Conservation (phyloP, 1,140 invertebrate genomes). For the Drosophila subpulchrella region DNA sequence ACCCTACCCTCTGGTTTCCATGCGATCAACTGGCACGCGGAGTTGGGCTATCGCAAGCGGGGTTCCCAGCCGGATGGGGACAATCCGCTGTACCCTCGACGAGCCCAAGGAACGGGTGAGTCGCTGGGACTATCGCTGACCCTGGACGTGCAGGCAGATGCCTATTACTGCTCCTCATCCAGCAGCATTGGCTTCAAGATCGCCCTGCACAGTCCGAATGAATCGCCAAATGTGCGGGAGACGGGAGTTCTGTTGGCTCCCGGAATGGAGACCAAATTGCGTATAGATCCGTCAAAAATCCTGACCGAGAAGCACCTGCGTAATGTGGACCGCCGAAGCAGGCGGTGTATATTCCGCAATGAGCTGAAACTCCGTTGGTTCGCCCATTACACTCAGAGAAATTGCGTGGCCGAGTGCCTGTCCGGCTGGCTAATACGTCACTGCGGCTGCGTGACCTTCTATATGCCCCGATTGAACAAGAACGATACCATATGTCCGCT, state of each 20-base stretch:
- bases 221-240: conserved; percentile 90
- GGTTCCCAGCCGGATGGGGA: conserved; percentile 71
- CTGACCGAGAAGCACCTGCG: conserved; percentile 87
- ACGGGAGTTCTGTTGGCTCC: conserved; percentile 89
- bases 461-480: conserved; percentile 86
- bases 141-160: conserved; percentile 88
- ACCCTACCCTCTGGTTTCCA: conserved; percentile 14
- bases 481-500: conserved; percentile 68
- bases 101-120: conserved; percentile 87
- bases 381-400: conserved; percentile 83
- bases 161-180: conserved; percentile 92
- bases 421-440: conserved; percentile 87
- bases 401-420: conserved; percentile 90
- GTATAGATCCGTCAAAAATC: conserved; percentile 88
- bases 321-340: conserved; percentile 87
- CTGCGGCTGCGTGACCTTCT: conserved; percentile 89
- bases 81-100: conserved; percentile 86
- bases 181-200: conserved; percentile 90
- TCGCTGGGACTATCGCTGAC: conserved; percentile 89
- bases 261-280: conserved; percentile 88
- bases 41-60: conserved; percentile 87
- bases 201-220: conserved; percentile 90
- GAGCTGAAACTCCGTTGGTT: conserved; percentile 88
- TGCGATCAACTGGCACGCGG: conserved; percentile 90
- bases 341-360: conserved; percentile 89